Evolutionary conservation across 92 coral and sea anemone genomes (phyloP).

Genomic region (Zoanthus sansibaricus): DNA sequence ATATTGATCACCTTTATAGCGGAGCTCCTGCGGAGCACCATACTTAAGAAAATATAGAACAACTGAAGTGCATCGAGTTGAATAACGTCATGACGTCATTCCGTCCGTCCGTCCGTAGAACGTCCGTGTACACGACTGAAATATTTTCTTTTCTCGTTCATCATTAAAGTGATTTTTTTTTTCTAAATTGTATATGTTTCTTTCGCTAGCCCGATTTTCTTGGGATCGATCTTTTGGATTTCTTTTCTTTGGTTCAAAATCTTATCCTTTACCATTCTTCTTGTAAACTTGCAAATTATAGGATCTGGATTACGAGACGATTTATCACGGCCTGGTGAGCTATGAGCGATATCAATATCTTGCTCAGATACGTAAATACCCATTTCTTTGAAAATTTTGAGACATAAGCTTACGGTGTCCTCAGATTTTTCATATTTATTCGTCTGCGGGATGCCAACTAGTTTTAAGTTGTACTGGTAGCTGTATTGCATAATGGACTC

Average conservation of each 20-base stretch:
- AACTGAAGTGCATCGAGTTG: too few relatives aligned
- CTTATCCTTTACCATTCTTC: conserved; percentile 39
- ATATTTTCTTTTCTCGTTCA: too few relatives aligned
- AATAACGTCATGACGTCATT: too few relatives aligned
- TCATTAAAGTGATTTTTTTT: too few relatives aligned
- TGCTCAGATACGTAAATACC: neutral
- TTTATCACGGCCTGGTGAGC: conserved; percentile 12
- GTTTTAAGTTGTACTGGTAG: conserved; percentile 25
- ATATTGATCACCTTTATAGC: too few relatives aligned
- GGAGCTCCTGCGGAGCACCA: too few relatives aligned
- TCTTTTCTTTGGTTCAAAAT: conserved; percentile 10
- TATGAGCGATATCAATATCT: conserved; percentile 47
- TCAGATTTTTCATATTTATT: conserved; percentile 21
- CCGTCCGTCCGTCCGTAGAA: too few relatives aligned
- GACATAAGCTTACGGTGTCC: conserved; percentile 14
- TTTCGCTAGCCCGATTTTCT: conserved; percentile 3
- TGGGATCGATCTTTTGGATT: neutral
- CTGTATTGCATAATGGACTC: conserved; percentile 30
- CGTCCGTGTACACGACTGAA: too few relatives aligned
- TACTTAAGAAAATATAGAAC: too few relatives aligned
- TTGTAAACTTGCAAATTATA: conserved; percentile 21
- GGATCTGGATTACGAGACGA: neutral
- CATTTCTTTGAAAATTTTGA: conserved; percentile 29
- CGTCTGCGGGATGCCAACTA: conserved; percentile 32
- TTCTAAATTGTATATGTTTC: too few relatives aligned